phyloP scores from a whole-genome alignment of 2,797 vertebrate species.

The Peromyscus melanophrys region DNA sequence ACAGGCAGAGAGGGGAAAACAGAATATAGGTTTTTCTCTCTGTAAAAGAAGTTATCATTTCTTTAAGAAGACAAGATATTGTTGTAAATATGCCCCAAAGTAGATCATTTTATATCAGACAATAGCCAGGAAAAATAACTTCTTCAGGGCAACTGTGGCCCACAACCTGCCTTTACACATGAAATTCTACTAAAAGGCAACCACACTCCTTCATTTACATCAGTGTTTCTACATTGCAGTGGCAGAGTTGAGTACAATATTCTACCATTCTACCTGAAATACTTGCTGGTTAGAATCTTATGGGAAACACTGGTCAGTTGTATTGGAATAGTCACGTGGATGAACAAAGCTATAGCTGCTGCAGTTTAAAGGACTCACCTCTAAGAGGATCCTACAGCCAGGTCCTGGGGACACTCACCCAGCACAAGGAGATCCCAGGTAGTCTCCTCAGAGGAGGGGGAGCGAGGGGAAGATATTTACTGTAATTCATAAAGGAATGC shows the following conservation, averaged over 20 bases:
- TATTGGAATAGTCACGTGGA: not conserved
- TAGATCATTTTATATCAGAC: conserved; percentile 24
- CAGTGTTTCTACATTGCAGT: not conserved
- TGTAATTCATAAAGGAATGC: not conserved
- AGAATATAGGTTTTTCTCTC: not conserved
- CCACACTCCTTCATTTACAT: not conserved
- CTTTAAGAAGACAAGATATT: not conserved
- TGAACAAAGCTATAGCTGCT: not conserved
- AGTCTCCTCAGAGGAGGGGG: not conserved
- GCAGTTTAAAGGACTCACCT: not conserved
- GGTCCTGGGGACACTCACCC: not conserved
- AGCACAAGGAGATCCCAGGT: not conserved
- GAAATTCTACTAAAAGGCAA: not conserved
- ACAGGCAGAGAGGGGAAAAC: not conserved
- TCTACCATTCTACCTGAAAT: not conserved
- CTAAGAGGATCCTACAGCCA: not conserved
- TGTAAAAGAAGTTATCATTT: not conserved
- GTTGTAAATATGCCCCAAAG: conserved; percentile 39
- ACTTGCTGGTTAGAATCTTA: not conserved
- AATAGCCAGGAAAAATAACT: not conserved
- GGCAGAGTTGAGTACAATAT: not conserved
- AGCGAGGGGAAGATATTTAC: not conserved
- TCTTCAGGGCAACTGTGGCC: not conserved
- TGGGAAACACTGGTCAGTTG: not conserved
- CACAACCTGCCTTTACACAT: not conserved